phyloP scores from a whole-genome alignment of 1,140 invertebrate species.

The Nylanderia fulva region DNA sequence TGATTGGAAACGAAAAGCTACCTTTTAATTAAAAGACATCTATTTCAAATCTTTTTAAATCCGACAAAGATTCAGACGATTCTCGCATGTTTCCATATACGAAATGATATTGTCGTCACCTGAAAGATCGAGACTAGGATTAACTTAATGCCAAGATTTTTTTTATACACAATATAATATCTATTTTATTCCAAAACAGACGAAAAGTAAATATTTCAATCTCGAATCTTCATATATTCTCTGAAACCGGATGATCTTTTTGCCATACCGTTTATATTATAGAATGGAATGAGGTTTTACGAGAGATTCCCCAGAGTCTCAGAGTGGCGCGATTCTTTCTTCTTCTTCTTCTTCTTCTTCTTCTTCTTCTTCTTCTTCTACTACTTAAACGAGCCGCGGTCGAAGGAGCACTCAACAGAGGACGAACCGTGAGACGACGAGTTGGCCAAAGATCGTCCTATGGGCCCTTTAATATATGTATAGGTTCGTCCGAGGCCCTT shows the following conservation, averaged over 20 bases:
- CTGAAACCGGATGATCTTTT: background rate
- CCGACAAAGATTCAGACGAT: background rate
- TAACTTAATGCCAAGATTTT: too few relatives aligned
- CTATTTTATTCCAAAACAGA: background rate
- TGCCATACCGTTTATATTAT: constrained; percentile 11
- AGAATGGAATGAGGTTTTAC: constrained; percentile 38
- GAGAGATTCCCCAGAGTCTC: constrained; percentile 20
- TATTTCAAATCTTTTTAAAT: background rate
- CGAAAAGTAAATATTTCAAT: constrained; percentile 10
- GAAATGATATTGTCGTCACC: constrained; percentile 14
- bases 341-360: constrained; percentile 20
- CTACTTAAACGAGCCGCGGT: constrained; percentile 8
- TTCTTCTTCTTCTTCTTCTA: constrained; percentile 15
- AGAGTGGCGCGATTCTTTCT: background rate
- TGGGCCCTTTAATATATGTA: background rate
- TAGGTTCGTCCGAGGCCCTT: background rate
- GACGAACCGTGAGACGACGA: constrained; percentile 42
- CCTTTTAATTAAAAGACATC: background rate
- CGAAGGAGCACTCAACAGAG: constrained; percentile 12
- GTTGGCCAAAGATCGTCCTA: background rate
- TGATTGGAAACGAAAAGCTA: background rate
- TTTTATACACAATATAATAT: constrained; percentile 1
- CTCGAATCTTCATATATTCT: background rate
- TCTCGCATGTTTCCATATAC: background rate
- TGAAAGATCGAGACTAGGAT: background rate